A percentile compares a stretch with the other conserved stretches of the same genome.
These are phyloP conservation scores for Lysandra coridon DNA, from an alignment of 2,888 invertebrate species.

Conservation along the genomic window DNA sequence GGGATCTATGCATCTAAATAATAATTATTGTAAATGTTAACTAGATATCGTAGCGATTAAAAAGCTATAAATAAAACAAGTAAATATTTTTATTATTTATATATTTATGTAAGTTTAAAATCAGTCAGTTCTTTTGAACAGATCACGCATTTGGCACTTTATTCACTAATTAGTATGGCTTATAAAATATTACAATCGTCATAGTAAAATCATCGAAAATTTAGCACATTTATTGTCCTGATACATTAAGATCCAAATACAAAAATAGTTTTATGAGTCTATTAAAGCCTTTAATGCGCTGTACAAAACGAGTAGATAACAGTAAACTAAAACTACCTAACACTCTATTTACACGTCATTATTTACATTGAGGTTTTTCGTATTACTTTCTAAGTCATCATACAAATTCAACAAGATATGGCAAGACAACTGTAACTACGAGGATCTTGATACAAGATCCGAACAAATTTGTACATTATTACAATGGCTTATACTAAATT, in stretches of 20 bases:
- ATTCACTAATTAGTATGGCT: conserved; percentile 76
- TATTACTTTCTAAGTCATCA: conserved; percentile 40
- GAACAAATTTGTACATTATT: conserved; percentile 64
- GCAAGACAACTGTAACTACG: conserved; percentile 68
- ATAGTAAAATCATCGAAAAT: not conserved
- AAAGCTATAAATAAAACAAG: conserved; percentile 35
- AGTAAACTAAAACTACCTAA: conserved; percentile 36
- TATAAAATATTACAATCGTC: conserved; percentile 34
- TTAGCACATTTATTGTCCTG: conserved; percentile 6
- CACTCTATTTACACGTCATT: conserved; percentile 43
- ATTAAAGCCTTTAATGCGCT: conserved; percentile 38
- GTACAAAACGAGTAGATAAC: conserved; percentile 39
- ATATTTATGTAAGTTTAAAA: conserved; percentile 55
- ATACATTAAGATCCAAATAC: conserved; percentile 26
- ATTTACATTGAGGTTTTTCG: conserved; percentile 53
- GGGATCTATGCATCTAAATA: too few relatives aligned
- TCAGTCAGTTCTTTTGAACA: conserved; percentile 75
- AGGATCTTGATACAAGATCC: conserved; percentile 77
- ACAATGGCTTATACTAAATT: conserved; percentile 45
- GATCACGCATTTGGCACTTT: conserved; percentile 77
- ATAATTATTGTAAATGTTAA: too few relatives aligned
- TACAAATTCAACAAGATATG: conserved; percentile 65
- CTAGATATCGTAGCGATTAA: not conserved
- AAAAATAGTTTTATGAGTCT: conserved; percentile 33
- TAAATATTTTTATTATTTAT: conserved; percentile 51